These are phyloP conservation scores for Thalassophryne amazonica DNA, from an alignment of 2,797 vertebrate species.

Conservation along the genomic window DNA sequence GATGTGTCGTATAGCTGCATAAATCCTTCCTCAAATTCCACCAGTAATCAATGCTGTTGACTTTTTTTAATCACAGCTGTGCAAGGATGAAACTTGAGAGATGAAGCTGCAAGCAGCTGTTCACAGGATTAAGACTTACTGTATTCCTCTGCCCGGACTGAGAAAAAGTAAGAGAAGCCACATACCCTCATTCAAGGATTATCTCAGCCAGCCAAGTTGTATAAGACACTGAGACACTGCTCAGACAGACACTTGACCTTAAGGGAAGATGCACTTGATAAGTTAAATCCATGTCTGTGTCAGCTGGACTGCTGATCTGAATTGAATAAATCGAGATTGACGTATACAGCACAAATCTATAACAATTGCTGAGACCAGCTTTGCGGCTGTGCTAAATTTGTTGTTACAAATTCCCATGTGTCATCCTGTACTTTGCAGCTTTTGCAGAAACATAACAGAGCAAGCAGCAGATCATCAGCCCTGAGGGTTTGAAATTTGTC, in stretches of 20 bases:
- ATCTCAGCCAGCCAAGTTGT: conserved; percentile 29
- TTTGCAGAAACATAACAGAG: too few species aligned
- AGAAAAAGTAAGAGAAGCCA: conserved; percentile 23
- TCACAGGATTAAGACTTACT: conserved; percentile 50
- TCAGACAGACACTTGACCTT: conserved; percentile 52
- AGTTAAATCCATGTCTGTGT: conserved; percentile 26
- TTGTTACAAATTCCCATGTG: too few species aligned
- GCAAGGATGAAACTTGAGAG: conserved; percentile 35
- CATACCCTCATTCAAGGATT: conserved; percentile 40
- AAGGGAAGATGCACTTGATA: conserved; percentile 27
- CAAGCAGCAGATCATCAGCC: too few species aligned
- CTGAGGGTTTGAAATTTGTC: too few species aligned
- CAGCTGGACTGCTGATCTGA: not conserved
- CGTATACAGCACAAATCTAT: not conserved
- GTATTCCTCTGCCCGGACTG: conserved; percentile 15
- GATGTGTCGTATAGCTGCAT: conserved; percentile 14
- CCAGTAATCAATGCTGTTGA: conserved; percentile 30
- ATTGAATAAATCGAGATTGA: conserved; percentile 17
- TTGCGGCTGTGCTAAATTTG: too few species aligned
- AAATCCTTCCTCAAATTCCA: conserved; percentile 31
- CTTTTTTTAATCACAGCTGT: conserved; percentile 5
- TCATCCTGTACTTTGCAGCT: too few species aligned
- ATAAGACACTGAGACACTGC: conserved; percentile 18
- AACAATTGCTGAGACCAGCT: too few species aligned
- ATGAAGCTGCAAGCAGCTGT: conserved; percentile 28